A percentile compares a stretch with the other conserved stretches of the same genome.
Conservation (phyloP, 2,113 vertebrate species). For the Oceanodroma tethys region DNA sequence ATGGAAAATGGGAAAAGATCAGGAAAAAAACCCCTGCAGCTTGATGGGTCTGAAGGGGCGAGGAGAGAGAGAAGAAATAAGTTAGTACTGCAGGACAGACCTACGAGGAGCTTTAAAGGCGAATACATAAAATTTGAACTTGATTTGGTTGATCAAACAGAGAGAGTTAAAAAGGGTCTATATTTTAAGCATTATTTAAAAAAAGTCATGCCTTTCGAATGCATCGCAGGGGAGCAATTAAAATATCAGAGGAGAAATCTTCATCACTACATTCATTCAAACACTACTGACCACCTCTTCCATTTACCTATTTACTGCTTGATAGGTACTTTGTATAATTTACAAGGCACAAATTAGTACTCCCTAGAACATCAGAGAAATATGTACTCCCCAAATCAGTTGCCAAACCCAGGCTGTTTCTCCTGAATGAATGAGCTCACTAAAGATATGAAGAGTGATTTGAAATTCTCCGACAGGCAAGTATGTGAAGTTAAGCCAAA, state of each 20-base stretch:
- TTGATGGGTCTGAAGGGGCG: not conserved
- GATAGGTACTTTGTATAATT: not conserved
- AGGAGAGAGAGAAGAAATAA: not conserved
- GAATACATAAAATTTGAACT: not conserved
- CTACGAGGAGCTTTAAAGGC: not conserved
- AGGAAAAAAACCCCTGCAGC: not conserved
- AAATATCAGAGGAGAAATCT: not conserved
- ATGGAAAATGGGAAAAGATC: not conserved
- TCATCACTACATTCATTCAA: not conserved
- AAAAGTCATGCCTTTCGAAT: not conserved
- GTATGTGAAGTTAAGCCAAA: constrained; percentile 30
- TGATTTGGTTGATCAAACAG: not conserved
- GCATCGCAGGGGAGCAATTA: not conserved
- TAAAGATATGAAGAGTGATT: constrained; percentile 12
- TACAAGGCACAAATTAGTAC: not conserved
- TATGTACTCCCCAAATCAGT: not conserved
- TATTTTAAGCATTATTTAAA: not conserved
- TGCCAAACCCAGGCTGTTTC: not conserved
- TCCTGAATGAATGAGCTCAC: not conserved
- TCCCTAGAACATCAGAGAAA: not conserved
- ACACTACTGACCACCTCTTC: not conserved
- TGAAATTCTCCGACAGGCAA: not conserved
- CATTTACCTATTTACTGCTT: not conserved
- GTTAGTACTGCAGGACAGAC: not conserved
- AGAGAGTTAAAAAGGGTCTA: not conserved